These are phyloP conservation scores for Myzus persicae DNA, from an alignment of 1,140 invertebrate species.

Conservation along the genomic window DNA sequence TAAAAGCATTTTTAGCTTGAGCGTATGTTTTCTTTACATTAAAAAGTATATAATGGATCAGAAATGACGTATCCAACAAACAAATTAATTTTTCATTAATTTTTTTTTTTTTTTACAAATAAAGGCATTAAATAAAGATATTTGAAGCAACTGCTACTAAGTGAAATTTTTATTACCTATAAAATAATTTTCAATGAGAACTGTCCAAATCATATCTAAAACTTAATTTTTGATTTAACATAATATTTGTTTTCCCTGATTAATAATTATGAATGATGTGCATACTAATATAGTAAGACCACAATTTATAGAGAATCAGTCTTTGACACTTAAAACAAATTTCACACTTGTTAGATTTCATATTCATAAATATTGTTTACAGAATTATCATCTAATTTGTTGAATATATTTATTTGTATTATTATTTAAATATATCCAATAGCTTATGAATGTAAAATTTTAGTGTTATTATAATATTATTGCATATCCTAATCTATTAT, in stretches of 20 bases:
- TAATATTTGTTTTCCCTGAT: neutral
- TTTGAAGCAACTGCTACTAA: neutral
- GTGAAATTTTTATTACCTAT: neutral
- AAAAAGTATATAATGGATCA: neutral
- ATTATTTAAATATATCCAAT: neutral
- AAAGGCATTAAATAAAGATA: neutral
- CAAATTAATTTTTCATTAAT: neutral
- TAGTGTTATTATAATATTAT: conserved; percentile 40
- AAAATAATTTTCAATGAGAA: neutral
- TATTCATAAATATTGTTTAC: conserved; percentile 14
- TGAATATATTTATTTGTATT: conserved; percentile 16
- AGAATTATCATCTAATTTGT: neutral
- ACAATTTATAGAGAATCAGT: conserved; percentile 27
- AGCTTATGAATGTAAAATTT: conserved; percentile 29
- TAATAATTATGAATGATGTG: neutral
- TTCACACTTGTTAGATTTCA: neutral
- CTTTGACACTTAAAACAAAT: conserved; percentile 6
- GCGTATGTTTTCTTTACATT: neutral
- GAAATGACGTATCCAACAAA: neutral
- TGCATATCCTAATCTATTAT: conserved; percentile 46
- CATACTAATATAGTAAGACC: neutral
- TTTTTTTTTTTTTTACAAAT: neutral
- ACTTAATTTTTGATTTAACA: neutral
- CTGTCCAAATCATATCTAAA: neutral
- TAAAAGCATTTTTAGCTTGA: neutral